Base-by-base conservation (phyloP, 2,113 vertebrate species). In the Scalopus aquaticus region DNA sequence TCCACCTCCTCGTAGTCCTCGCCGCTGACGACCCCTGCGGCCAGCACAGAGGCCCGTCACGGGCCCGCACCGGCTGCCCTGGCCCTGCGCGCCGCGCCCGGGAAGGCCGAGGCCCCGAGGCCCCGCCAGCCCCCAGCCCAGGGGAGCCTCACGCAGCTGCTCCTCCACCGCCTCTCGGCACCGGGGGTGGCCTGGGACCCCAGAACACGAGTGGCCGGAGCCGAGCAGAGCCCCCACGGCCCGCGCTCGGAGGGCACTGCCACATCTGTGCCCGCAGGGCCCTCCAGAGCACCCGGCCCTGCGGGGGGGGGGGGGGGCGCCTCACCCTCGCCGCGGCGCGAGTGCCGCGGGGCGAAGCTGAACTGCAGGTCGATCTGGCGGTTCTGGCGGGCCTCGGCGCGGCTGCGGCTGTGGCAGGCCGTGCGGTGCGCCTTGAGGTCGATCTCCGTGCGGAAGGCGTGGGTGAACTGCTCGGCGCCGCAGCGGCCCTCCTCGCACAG, bases 281-380 rank as follows among this genome's bases (percentile, higher is more conserved):
- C n/a, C n/a, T n/a, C n/a, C n/a, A n/a, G n/a, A n/a, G n/a, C n/a
- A n/a, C n/a, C n/a, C n/a, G n/a, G n/a, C n/a, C n/a, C n/a, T n/a
- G n/a, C n/a, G n/a, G n/a, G n/a, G n/a, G n/a, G n/a, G n/a, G n/a
- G n/a, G 44, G 44, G 9, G 44, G 5, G 46, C 46, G 46, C 9
- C 67, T 93, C 67, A 99, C 99, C 99, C 10, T 99, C 99, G 0
- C 56, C 98, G 85, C 99, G 98, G 91, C 99, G 98, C 5, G 98
- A 98, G 91, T 99, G 99, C 73, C 99, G 97, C 0, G 98, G 98
- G 0, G 98, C 56, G 0, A 99, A 99, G 98, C 70, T 99, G 95
- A 99, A 99, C 98, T 99, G 99, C 37, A 99, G 98, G 98, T 99
- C 99, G 0, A 99, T 99, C 49, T 99, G 99, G 10, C 99, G 99